These are phyloP conservation scores for Typhlichthys eigenmanni DNA, from an alignment of 2,797 vertebrate species.

Conservation along the genomic window DNA sequence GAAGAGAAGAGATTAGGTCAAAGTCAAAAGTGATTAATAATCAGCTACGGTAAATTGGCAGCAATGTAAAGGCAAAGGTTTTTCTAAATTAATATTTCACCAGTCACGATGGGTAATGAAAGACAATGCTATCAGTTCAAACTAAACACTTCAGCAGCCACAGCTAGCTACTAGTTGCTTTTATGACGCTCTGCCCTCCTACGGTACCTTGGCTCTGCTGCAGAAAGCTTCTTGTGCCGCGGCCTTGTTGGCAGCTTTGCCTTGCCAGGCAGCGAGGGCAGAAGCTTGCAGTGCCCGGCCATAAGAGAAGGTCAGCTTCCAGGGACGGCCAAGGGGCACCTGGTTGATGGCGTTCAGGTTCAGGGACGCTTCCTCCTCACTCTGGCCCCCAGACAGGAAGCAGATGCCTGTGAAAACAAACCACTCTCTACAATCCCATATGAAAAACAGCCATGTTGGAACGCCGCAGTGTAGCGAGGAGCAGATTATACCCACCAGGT, in stretches of 20 bases:
- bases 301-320: slow-evolving; percentile 96
- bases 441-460: not conserved
- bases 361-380: slow-evolving; percentile 94
- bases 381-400: slow-evolving; percentile 97
- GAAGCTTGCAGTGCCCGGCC: slow-evolving; percentile 96
- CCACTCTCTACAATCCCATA: too few species aligned
- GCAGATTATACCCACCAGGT: slow-evolving; percentile 79
- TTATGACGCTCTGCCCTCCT: too few species aligned
- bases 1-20: slow-evolving; percentile 27
- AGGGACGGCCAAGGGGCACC: slow-evolving; percentile 84
- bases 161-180: too few species aligned
- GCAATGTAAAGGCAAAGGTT: slow-evolving; percentile 24
- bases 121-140: slow-evolving; percentile 16
- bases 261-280: slow-evolving; percentile 88
- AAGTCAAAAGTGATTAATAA: slow-evolving; percentile 71
- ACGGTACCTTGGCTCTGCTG: slow-evolving; percentile 85
- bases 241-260: slow-evolving; percentile 86
- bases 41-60: slow-evolving; percentile 39
- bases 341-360: slow-evolving; percentile 95
- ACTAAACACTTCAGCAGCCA: not conserved
- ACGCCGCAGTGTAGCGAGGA: not conserved
- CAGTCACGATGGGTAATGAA: slow-evolving; percentile 15
- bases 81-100: slow-evolving; percentile 56
- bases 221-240: slow-evolving; percentile 87
- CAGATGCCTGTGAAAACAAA: slow-evolving; percentile 83